These are phyloP conservation scores for Torymus tubicola DNA, from an alignment of 2,888 invertebrate species.

Conservation along the genomic window DNA sequence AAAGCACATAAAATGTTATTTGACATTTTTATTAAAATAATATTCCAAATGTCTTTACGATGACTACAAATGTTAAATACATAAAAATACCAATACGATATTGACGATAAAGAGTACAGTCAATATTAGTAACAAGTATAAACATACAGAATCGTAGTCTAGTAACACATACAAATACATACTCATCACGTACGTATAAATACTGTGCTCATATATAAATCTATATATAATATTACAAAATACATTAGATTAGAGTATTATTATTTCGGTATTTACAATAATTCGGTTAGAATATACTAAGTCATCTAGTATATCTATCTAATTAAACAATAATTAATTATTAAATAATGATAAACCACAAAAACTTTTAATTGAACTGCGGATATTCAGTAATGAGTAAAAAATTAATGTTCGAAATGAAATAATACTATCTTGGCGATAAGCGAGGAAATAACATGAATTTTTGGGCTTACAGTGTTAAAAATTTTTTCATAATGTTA, in stretches of 20 bases:
- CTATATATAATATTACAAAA: constrained; percentile 62
- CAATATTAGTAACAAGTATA: constrained; percentile 47
- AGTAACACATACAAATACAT: constrained; percentile 47
- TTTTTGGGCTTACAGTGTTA: too few species aligned
- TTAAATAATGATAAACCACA: constrained; percentile 36
- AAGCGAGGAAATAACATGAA: constrained; percentile 4
- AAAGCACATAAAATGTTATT: not conserved
- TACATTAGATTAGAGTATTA: constrained; percentile 57
- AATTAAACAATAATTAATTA: constrained; percentile 16
- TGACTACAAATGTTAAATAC: constrained; percentile 40
- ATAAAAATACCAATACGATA: constrained; percentile 30
- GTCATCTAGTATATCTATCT: constrained; percentile 28
- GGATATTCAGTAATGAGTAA: constrained; percentile 24
- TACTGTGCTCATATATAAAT: constrained; percentile 54
- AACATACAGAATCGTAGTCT: constrained; percentile 40
- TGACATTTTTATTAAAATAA: constrained; percentile 43
- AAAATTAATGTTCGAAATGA: constrained; percentile 1
- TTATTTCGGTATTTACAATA: constrained; percentile 60
- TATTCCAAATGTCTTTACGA: constrained; percentile 36
- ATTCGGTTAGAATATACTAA: constrained; percentile 46
- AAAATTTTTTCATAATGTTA: too few species aligned
- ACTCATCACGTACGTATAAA: constrained; percentile 49
- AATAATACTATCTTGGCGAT: not conserved
- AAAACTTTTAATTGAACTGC: constrained; percentile 42
- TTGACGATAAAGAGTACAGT: not conserved